Evolutionary conservation across 2,888 invertebrate species (phyloP).

Genomic region (Nomada lathburiana): DNA sequence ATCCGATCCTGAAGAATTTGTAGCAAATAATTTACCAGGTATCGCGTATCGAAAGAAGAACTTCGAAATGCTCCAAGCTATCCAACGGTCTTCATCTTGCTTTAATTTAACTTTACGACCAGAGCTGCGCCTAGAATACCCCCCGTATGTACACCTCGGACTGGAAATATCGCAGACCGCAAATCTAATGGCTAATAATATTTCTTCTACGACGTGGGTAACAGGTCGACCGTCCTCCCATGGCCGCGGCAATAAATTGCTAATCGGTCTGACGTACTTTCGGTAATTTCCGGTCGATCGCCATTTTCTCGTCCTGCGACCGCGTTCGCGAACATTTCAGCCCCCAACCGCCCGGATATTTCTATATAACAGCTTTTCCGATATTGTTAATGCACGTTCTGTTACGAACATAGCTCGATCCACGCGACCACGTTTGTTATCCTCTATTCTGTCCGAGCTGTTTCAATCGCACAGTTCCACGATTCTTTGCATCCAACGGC

Average conservation of each 20-base stretch:
- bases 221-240: conserved; percentile 29
- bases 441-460: neutral
- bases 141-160: neutral
- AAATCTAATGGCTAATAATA: conserved; percentile 56
- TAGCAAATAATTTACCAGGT: too few species aligned
- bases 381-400: conserved; percentile 54
- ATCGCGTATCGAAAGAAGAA: neutral
- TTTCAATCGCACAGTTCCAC: neutral
- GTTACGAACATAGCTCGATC: conserved; percentile 1
- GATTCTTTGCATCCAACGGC: neutral
- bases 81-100: neutral
- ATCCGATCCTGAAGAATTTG: too few species aligned
- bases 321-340: conserved; percentile 31
- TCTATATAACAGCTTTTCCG: conserved; percentile 72
- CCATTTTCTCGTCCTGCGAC: conserved; percentile 39
- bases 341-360: conserved; percentile 20
- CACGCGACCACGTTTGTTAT: neutral
- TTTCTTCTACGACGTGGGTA: conserved; percentile 40
- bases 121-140: neutral
- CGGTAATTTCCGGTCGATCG: conserved; percentile 60
- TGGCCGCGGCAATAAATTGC: conserved; percentile 56
- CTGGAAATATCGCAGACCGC: conserved; percentile 32
- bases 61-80: neutral
- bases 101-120: conserved; percentile 5
- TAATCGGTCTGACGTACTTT: conserved; percentile 65